Percentiles rank a stretch among this genome's conserved stretches.
Evolutionary conservation across 2,797 vertebrate genomes (phyloP).

Genomic region (Rhynchotus rufescens): DNA sequence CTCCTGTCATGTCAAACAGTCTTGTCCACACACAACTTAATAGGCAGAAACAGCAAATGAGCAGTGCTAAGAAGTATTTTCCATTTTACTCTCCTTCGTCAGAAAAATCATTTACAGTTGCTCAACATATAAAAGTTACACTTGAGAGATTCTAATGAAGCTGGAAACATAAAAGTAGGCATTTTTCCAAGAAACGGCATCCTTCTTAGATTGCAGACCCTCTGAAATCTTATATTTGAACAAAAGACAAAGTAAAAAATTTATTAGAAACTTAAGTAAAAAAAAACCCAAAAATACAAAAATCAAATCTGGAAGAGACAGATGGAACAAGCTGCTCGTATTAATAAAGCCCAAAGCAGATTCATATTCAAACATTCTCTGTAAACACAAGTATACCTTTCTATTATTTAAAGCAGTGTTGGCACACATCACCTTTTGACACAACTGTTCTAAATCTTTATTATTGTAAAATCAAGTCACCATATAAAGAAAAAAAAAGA

Average conservation of each 20-base stretch:
- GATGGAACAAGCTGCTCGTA: constrained; percentile 35
- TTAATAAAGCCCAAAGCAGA: constrained; percentile 46
- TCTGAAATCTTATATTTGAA: constrained; percentile 45
- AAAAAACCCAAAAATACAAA: constrained; percentile 29
- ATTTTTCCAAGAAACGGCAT: constrained; percentile 1
- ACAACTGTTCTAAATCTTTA: constrained; percentile 74
- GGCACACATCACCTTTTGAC: constrained; percentile 62
- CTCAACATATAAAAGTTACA: not conserved
- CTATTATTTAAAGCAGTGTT: constrained; percentile 46
- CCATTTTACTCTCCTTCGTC: not conserved
- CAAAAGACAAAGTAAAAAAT: constrained; percentile 43
- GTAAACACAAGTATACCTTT: constrained; percentile 19
- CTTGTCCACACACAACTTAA: not conserved
- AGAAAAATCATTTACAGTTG: not conserved
- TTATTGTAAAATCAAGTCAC: constrained; percentile 75
- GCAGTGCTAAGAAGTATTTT: not conserved
- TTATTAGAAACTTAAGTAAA: constrained; percentile 58
- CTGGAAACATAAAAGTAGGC: not conserved
- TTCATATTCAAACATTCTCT: constrained; percentile 25
- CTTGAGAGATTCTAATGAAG: not conserved
- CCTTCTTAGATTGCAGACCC: constrained; percentile 3
- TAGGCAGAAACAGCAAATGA: not conserved
- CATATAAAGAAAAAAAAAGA: constrained; percentile 22
- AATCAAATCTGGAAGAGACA: constrained; percentile 38
- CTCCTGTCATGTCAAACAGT: not conserved